A percentile compares a stretch with the other conserved stretches of the same genome.
Evolutionary conservation across 2,113 vertebrate genomes (phyloP).

Genomic region (Piaya cayana): DNA sequence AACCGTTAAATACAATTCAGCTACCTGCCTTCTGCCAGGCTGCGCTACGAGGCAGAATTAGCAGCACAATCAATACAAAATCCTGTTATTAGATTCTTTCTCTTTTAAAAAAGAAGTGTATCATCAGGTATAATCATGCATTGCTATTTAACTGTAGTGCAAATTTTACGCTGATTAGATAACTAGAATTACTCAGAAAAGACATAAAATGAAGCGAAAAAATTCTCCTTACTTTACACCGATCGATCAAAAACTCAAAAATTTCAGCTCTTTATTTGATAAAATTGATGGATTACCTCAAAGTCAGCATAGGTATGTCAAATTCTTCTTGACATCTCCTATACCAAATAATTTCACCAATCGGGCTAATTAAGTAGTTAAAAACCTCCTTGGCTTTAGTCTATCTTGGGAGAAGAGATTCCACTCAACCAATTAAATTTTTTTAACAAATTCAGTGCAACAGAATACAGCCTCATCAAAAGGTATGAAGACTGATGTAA

Average conservation of each 20-base stretch:
- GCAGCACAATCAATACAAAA: conserved; percentile 61
- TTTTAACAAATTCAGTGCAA: background rate
- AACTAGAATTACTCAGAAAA: conserved; percentile 44
- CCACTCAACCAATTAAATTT: conserved; percentile 25
- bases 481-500: background rate
- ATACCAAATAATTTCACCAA: conserved; percentile 65
- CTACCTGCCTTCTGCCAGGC: conserved; percentile 72
- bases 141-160: conserved; percentile 32
- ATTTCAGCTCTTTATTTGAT: conserved; percentile 42
- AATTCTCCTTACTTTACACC: conserved; percentile 16
- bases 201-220: background rate
- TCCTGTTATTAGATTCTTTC: conserved; percentile 62
- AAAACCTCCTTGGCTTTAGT: conserved; percentile 54
- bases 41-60: conserved; percentile 71
- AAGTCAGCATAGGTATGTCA: conserved; percentile 59
- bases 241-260: background rate
- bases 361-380: conserved; percentile 44
- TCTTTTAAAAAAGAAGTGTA: conserved; percentile 26
- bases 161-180: conserved; percentile 45
- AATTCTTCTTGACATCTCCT: conserved; percentile 48
- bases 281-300: conserved; percentile 58
- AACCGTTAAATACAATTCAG: conserved; percentile 82
- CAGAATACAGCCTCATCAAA: background rate
- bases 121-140: conserved; percentile 64
- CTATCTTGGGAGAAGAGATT: conserved; percentile 17